Conservation (phyloP, 2,797 vertebrate genomes). For the Lateolabrax maculatus region DNA sequence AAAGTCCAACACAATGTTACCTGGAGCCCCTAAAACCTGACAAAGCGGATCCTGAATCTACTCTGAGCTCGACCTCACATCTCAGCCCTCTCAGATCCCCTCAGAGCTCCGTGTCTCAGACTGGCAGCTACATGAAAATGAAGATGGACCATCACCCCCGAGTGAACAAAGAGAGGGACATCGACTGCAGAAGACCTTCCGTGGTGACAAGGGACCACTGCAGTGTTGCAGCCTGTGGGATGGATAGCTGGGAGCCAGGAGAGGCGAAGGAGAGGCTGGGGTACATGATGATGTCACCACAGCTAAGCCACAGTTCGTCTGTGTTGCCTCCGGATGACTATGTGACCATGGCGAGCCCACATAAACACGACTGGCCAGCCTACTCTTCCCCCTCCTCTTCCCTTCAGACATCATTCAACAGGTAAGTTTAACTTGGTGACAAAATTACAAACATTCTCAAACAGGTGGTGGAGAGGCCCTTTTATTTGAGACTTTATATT, state of each 20-base stretch:
- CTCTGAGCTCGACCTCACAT: background rate
- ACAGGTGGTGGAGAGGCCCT: background rate
- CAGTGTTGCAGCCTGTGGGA: background rate
- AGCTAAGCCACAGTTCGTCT: slow-evolving; percentile 28
- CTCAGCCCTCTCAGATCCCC: slow-evolving; percentile 6
- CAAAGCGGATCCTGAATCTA: background rate
- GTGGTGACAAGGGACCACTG: background rate
- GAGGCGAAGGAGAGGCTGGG: slow-evolving; percentile 30
- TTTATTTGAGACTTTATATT: background rate
- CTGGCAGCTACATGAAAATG: slow-evolving; percentile 53
- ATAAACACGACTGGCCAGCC: slow-evolving; percentile 27
- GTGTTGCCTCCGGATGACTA: slow-evolving; percentile 68
- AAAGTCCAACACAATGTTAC: slow-evolving; percentile 17
- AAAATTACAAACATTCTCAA: background rate
- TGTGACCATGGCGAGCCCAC: slow-evolving; percentile 69
- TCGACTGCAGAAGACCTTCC: background rate
- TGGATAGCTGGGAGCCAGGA: slow-evolving; percentile 18
- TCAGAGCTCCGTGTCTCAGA: background rate
- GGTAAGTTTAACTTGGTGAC: slow-evolving; percentile 34
- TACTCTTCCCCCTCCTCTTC: slow-evolving; percentile 25
- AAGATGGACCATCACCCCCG: slow-evolving; percentile 15
- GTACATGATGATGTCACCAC: slow-evolving; percentile 84
- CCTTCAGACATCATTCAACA: slow-evolving; percentile 54
- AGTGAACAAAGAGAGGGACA: background rate
- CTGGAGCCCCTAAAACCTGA: background rate